Evolutionary conservation across 2,797 vertebrate genomes (phyloP).

Genomic region (Gymnocypris eckloni): DNA sequence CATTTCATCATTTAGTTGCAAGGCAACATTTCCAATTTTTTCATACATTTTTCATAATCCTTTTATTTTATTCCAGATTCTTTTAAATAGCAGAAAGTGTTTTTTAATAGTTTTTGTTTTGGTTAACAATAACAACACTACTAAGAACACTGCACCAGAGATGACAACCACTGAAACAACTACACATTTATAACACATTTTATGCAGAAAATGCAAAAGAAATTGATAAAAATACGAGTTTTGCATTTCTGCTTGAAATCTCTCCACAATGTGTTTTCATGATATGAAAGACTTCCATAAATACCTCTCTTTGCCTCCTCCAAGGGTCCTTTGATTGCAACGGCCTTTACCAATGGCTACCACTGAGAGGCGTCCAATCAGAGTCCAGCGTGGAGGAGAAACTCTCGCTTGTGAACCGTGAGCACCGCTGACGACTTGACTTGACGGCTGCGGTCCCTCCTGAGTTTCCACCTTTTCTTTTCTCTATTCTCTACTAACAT

Average conservation of each 20-base stretch:
- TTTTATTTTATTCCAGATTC: neutral
- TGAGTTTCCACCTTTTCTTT: slow-evolving; percentile 65
- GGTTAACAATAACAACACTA: neutral
- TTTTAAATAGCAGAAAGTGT: neutral
- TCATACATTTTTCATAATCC: neutral
- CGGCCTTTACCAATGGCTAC: slow-evolving; percentile 98
- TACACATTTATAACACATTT: neutral
- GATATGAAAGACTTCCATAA: too few relatives aligned
- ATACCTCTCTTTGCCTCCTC: slow-evolving; percentile 48
- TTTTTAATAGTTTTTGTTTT: neutral
- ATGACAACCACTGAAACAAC: neutral
- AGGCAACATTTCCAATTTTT: neutral
- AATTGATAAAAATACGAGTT: too few relatives aligned
- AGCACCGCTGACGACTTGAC: slow-evolving; percentile 71
- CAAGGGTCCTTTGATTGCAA: slow-evolving; percentile 96
- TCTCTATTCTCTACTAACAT: slow-evolving; percentile 76
- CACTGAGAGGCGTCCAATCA: slow-evolving; percentile 85
- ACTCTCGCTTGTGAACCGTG: slow-evolving; percentile 73
- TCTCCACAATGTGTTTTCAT: too few relatives aligned
- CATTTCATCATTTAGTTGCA: neutral
- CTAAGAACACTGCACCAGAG: neutral
- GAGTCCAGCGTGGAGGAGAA: slow-evolving; percentile 66
- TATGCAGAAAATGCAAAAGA: neutral
- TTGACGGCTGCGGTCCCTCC: slow-evolving; percentile 70
- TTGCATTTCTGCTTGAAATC: too few relatives aligned